These are phyloP conservation scores for Montipora sp. DNA, from an alignment of 64 coral and sea anemone species.

Conservation along the genomic window DNA sequence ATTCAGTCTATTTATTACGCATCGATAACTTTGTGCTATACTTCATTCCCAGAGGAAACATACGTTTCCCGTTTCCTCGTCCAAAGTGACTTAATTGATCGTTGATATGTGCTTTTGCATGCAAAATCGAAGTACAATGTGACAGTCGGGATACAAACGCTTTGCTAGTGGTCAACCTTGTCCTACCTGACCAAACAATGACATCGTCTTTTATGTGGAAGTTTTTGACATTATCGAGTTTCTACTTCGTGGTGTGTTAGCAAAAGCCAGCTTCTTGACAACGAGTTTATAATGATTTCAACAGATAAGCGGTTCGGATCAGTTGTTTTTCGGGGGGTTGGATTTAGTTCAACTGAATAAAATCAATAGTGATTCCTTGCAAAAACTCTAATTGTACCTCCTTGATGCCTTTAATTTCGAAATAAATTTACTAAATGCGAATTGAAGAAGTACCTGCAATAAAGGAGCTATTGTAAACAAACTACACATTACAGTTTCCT, in stretches of 20 bases:
- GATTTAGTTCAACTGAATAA: neutral
- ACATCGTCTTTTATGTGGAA: conserved; percentile 8
- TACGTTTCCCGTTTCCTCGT: neutral
- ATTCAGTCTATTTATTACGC: conserved; percentile 3
- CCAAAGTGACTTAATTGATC: conserved; percentile 6
- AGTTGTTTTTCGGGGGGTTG: conserved; percentile 8
- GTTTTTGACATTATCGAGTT: conserved; percentile 7
- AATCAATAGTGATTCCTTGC: neutral
- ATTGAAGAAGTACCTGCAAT: neutral
- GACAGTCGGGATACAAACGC: neutral
- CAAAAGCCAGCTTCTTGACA: conserved; percentile 29
- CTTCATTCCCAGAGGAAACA: neutral
- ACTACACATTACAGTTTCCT: neutral
- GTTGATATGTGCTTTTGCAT: too few relatives aligned
- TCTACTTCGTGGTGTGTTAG: neutral
- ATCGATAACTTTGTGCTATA: neutral
- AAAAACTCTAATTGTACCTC: neutral
- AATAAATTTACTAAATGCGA: neutral
- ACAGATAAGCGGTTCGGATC: conserved; percentile 18
- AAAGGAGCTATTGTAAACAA: neutral
- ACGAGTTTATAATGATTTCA: conserved; percentile 58
- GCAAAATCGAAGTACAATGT: too few relatives aligned
- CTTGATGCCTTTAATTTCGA: conserved; percentile 5
- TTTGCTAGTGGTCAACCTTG: neutral
- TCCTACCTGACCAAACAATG: conserved; percentile 23